These are phyloP conservation scores for Sus scrofa DNA, from an alignment of 2,113 vertebrate species.

Conservation along the genomic window T2T-Sscrofa CM000812.6:188018001-188018500, in stretches of 20 bases:
- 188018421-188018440: not conserved
- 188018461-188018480: not conserved
- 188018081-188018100: not conserved
- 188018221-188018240: not conserved
- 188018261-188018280: not conserved
- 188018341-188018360: not conserved
- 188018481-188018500: not conserved
- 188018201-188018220: not conserved
- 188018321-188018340: not conserved
- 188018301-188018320: not conserved
- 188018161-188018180: not conserved
- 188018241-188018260: not conserved
- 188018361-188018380: not conserved
- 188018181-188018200: not conserved
- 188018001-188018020: no score
- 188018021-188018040: no score
- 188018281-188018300: not conserved
- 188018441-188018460: not conserved
- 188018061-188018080: not conserved
- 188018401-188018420: not conserved
- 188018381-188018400: not conserved
- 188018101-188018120: not conserved
- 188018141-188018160: not conserved
- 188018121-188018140: not conserved
- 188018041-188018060: no score